Base-by-base conservation (phyloP, 1,140 invertebrate genomes). In the Solenopsis fugax region DNA sequence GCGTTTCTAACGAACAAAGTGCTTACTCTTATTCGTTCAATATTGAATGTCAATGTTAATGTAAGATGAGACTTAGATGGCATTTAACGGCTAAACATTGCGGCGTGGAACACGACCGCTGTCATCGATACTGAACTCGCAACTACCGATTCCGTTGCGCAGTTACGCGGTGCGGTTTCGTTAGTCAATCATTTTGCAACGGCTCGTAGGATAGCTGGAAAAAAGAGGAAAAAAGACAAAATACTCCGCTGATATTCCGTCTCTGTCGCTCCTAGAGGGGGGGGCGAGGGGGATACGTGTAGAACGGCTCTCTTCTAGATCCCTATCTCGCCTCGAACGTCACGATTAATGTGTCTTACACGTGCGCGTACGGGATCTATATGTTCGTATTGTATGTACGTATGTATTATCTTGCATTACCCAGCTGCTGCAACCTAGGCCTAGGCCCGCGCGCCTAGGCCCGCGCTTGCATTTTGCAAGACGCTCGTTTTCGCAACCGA, bases 391-490 rank as follows among this genome's bases (percentile, higher is more conserved):
- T 52, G 0, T 48, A 37, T 41, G 48, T 13, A 34, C 48, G n/a
- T 29, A 78, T 58, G 60, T 71, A 45, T 72, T 82, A 82, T 82
- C 64, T 82, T 48, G 21, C 76, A 72, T 84, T 87, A 76, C 84
- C 29, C 60, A 76, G 78, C 85, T 86, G 78, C 85, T 86, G 75
- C 88, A 92, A 92, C 88, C 89, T 92, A 93, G 92, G 91, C 90
- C 92, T 92, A 92, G 90, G 91, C 81, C 85, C 48, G 73, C 41
- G 29, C 41, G n/a, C n/a, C n/a, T n/a, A n/a, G n/a, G n/a, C n/a
- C 73, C 73, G 73, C 37, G n/a, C 69, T 34, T 76, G 58, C 75
- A 88, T 93, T 93, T 93, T 89, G 92, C 91, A 93, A 93, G 87
- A 84, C 65, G 87, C 65, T 86, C 77, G 86, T 76, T 93, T 92